These are phyloP conservation scores for Pimephales promelas DNA, from an alignment of 2,113 vertebrate genomes.

Conservation along the genomic window DNA sequence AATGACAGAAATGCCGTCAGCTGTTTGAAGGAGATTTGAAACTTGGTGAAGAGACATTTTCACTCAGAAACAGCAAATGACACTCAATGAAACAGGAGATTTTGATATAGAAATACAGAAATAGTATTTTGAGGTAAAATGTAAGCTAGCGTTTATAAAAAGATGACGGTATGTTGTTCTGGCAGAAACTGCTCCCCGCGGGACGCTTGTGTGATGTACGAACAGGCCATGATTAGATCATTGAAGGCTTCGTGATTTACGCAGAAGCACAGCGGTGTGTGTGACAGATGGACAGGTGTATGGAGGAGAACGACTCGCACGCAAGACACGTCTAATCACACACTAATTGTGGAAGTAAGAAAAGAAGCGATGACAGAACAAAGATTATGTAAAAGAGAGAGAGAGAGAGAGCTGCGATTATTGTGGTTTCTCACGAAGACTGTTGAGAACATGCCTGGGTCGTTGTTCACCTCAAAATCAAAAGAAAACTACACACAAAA, in stretches of 20 bases:
- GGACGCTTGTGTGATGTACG: too few species aligned
- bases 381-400: neutral
- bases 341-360: neutral
- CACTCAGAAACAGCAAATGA: too few species aligned
- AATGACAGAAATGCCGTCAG: neutral
- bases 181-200: neutral
- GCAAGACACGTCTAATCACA: slow-evolving; percentile 26
- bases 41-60: too few species aligned
- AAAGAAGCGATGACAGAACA: neutral
- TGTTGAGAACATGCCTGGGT: neutral
- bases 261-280: neutral
- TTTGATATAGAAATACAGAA: too few species aligned
- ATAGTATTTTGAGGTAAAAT: too few species aligned
- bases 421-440: neutral
- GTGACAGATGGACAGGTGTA: slow-evolving; percentile 2
- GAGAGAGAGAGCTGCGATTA: neutral
- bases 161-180: neutral
- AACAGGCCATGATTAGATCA: neutral
- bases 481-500: neutral
- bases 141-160: too few species aligned
- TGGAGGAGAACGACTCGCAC: slow-evolving; percentile 22
- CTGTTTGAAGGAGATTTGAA: neutral
- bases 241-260: neutral
- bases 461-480: neutral
- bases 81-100: too few species aligned